These are phyloP conservation scores for Epinephelus awoara DNA, from an alignment of 2,797 vertebrate species.

Conservation along the genomic window DNA sequence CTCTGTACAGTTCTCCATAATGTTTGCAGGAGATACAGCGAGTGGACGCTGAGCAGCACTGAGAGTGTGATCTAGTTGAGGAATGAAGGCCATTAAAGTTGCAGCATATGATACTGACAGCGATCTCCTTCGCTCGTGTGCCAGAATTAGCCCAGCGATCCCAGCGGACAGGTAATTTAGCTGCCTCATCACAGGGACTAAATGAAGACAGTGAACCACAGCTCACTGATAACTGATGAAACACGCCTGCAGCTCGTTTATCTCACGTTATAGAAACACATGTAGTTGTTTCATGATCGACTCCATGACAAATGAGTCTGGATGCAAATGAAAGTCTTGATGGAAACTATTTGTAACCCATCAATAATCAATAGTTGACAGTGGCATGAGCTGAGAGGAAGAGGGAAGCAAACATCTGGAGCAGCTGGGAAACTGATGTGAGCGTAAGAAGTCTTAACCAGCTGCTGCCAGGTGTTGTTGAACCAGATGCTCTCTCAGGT, in stretches of 20 bases:
- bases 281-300: background rate
- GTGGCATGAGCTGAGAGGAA: too few relatives aligned
- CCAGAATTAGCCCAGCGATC: constrained; percentile 63
- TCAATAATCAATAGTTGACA: too few relatives aligned
- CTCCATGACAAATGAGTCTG: background rate
- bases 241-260: constrained; percentile 1
- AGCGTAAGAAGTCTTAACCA: too few relatives aligned
- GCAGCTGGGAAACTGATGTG: too few relatives aligned
- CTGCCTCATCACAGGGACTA: constrained; percentile 46
- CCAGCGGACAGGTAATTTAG: constrained; percentile 62
- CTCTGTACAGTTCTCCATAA: background rate
- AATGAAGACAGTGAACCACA: constrained; percentile 44
- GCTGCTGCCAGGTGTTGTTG: too few relatives aligned
- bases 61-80: constrained; percentile 12
- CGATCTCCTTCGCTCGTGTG: constrained; percentile 1
- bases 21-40: constrained; percentile 1
- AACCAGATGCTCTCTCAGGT: too few relatives aligned
- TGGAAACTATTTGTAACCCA: too few relatives aligned
- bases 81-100: constrained; percentile 28
- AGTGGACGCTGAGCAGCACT: constrained; percentile 13
- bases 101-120: constrained; percentile 34
- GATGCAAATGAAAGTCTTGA: background rate
- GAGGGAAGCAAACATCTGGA: too few relatives aligned
- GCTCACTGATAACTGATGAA: background rate
- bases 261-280: background rate